phyloP scores from a whole-genome alignment of 2,113 vertebrate genomes.

The Saguinus imperator region DNA sequence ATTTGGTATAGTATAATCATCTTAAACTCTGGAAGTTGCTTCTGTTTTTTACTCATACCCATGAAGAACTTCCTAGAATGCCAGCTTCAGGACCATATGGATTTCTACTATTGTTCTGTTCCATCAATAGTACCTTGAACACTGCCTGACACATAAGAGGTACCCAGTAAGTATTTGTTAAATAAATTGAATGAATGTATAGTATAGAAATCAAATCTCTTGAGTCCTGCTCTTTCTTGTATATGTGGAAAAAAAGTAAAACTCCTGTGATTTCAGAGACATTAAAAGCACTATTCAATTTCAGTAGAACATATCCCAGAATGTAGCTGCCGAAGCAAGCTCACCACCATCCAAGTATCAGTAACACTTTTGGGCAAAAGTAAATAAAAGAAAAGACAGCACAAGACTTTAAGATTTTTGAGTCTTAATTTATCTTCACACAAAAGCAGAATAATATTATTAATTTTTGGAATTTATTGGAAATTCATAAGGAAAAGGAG shows the following conservation, averaged over 20 bases:
- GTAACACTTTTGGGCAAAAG: background rate
- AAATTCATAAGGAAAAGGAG: background rate
- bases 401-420: background rate
- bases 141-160: background rate
- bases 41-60: background rate
- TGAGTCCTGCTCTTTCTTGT: background rate
- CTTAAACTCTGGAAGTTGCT: background rate
- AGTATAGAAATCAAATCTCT: background rate
- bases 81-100: background rate
- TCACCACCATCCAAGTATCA: background rate
- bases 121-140: background rate
- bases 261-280: background rate
- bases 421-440: background rate
- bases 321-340: background rate
- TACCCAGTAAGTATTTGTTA: background rate
- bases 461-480: background rate
- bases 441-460: background rate
- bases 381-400: background rate
- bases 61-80: background rate
- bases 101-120: background rate
- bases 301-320: background rate
- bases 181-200: background rate
- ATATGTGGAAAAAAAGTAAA: background rate
- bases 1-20: background rate
- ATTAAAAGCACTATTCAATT: background rate